Percentiles rank a stretch among this genome's conserved stretches.
phyloP scores from a whole-genome alignment of 2,888 invertebrate species.

The Oconnorella tubifera region DNA sequence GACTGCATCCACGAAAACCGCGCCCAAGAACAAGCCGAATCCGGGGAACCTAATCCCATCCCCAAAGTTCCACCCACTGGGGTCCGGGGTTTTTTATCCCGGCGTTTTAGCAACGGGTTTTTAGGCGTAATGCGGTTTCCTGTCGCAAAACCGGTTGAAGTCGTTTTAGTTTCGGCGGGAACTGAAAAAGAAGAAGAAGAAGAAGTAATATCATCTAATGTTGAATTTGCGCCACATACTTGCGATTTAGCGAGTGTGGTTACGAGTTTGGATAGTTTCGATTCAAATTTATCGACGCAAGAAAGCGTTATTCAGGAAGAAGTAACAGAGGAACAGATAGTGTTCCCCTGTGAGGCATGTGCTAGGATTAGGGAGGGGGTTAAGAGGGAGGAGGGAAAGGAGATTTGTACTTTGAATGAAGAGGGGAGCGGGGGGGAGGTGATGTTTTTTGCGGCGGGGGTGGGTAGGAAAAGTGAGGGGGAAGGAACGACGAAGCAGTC shows the following conservation, averaged over 20 bases:
- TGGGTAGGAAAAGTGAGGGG: not conserved
- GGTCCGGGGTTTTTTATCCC: constrained; percentile 3
- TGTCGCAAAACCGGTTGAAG: not conserved
- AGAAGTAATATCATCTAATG: not conserved
- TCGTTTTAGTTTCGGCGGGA: not conserved
- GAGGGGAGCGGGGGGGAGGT: constrained; percentile 2
- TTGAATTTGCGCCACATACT: not conserved
- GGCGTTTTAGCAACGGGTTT: not conserved
- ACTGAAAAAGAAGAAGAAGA: not conserved
- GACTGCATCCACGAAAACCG: constrained; percentile 20
- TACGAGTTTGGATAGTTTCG: constrained; percentile 16
- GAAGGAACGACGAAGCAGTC: constrained; percentile 16
- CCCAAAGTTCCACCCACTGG: not conserved
- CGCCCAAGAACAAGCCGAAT: not conserved
- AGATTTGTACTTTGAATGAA: not conserved
- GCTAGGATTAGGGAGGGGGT: not conserved
- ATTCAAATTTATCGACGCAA: constrained; percentile 2
- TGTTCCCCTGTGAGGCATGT: not conserved
- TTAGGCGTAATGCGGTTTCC: not conserved
- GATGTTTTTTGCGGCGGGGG: not conserved
- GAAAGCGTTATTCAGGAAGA: not conserved
- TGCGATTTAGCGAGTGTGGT: constrained; percentile 10
- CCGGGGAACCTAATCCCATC: not conserved
- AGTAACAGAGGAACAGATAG: not conserved
- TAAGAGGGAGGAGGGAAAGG: not conserved